Evolutionary conservation across 2,113 vertebrate species (phyloP).

Genomic region (Clarias magur): DNA sequence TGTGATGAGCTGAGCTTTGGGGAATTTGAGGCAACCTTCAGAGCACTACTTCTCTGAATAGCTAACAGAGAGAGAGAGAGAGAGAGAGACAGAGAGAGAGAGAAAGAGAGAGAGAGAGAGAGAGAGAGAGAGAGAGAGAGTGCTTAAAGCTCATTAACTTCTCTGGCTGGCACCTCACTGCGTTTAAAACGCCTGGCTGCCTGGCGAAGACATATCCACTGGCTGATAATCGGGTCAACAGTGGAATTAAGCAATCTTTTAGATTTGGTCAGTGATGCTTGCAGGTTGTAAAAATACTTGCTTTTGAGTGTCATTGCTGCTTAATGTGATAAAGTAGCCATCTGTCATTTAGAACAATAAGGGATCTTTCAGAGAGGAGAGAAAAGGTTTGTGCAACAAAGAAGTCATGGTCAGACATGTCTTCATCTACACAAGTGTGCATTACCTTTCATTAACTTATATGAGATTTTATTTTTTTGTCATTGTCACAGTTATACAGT

Average conservation of each 20-base stretch:
- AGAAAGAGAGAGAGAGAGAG: slow-evolving; percentile 42
- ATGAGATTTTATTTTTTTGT: background rate
- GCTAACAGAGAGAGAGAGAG: slow-evolving; percentile 67
- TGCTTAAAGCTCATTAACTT: slow-evolving; percentile 81
- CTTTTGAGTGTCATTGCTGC: slow-evolving; percentile 74
- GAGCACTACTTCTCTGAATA: slow-evolving; percentile 65
- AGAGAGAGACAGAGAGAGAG: slow-evolving; percentile 44
- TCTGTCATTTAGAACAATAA: slow-evolving; percentile 75
- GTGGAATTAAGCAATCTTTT: slow-evolving; percentile 77
- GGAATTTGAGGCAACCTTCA: slow-evolving; percentile 47
- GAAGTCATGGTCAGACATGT: slow-evolving; percentile 35
- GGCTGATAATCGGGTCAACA: slow-evolving; percentile 79
- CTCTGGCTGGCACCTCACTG: slow-evolving; percentile 75
- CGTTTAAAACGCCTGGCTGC: slow-evolving; percentile 76
- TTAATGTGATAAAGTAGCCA: slow-evolving; percentile 72
- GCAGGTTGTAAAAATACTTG: slow-evolving; percentile 78
- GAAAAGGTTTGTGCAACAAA: slow-evolving; percentile 52
- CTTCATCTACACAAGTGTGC: slow-evolving; percentile 33
- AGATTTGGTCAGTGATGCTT: slow-evolving; percentile 80
- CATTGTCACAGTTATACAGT: background rate
- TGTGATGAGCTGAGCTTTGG: slow-evolving; percentile 60
- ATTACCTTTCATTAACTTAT: slow-evolving; percentile 29
- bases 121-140: slow-evolving; percentile 19
- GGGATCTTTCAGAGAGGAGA: slow-evolving; percentile 55
- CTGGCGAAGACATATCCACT: slow-evolving; percentile 74